Evolutionary conservation across 2,888 invertebrate species (phyloP).

Genomic region (Tubulanus polymorphus): DNA sequence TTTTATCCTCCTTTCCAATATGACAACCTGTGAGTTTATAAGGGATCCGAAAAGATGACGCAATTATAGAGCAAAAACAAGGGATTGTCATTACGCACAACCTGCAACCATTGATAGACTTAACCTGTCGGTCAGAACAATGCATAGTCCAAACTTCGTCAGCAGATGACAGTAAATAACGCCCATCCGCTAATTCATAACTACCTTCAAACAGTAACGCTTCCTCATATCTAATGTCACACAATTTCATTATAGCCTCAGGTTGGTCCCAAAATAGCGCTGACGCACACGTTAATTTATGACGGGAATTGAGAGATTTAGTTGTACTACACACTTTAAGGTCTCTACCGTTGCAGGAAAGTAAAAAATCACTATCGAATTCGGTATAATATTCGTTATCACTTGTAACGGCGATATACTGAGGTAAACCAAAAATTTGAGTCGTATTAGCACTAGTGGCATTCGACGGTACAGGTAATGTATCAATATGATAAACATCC

Average conservation of each 20-base stretch:
- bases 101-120: neutral
- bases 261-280: neutral
- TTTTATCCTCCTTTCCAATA: neutral
- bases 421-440: neutral
- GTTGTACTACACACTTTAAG: neutral
- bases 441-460: neutral
- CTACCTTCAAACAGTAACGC: neutral
- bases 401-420: neutral
- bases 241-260: neutral
- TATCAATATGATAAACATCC: neutral
- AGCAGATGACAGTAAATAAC: neutral
- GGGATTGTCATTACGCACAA: neutral
- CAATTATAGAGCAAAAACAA: neutral
- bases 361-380: neutral
- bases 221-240: neutral
- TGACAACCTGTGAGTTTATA: constrained; percentile 1
- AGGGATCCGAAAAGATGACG: neutral
- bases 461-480: neutral
- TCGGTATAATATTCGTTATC: neutral
- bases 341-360: neutral
- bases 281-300: neutral
- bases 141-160: neutral
- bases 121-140: neutral
- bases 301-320: neutral
- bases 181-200: neutral